Conservation (phyloP, 2,888 invertebrate genomes). For the Axea sp. region DNA sequence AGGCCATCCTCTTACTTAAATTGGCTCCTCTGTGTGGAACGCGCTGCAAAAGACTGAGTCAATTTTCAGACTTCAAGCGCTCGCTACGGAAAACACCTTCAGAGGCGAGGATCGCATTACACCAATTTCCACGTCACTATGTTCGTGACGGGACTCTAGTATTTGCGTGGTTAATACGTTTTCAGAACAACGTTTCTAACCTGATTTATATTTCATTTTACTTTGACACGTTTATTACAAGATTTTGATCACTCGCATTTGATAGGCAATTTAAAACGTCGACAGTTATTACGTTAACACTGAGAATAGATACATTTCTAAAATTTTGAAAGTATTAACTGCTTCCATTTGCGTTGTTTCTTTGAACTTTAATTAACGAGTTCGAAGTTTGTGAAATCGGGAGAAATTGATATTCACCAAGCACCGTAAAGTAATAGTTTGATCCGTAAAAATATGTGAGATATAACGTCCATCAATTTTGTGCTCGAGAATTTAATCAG, state of each 20-base stretch:
- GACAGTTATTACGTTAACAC: conserved; percentile 1
- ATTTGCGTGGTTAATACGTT: conserved; percentile 66
- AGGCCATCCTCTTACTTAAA: conserved; percentile 62
- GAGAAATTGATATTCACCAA: too few species aligned
- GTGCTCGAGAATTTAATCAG: too few species aligned
- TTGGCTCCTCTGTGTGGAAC: conserved; percentile 60
- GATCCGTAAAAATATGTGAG: too few species aligned
- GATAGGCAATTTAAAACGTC: conserved; percentile 44
- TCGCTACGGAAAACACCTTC: conserved; percentile 57
- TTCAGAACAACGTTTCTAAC: conserved; percentile 49
- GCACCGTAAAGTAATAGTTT: too few species aligned
- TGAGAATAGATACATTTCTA: too few species aligned
- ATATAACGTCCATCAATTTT: too few species aligned
- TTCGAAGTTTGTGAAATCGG: too few species aligned
- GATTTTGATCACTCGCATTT: conserved; percentile 33
- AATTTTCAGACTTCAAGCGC: conserved; percentile 36
- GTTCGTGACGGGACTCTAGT: conserved; percentile 63
- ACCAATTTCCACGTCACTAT: conserved; percentile 65
- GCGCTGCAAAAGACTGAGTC: conserved; percentile 66
- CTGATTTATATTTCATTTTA: conserved; percentile 38
- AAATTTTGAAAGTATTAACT: too few species aligned
- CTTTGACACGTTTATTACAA: conserved; percentile 36
- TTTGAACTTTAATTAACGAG: too few species aligned
- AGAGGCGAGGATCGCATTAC: conserved; percentile 67
- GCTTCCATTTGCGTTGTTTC: too few species aligned